Evolutionary conservation across 2,113 vertebrate species (phyloP).

Genomic region (Oxyura jamaicensis): DNA sequence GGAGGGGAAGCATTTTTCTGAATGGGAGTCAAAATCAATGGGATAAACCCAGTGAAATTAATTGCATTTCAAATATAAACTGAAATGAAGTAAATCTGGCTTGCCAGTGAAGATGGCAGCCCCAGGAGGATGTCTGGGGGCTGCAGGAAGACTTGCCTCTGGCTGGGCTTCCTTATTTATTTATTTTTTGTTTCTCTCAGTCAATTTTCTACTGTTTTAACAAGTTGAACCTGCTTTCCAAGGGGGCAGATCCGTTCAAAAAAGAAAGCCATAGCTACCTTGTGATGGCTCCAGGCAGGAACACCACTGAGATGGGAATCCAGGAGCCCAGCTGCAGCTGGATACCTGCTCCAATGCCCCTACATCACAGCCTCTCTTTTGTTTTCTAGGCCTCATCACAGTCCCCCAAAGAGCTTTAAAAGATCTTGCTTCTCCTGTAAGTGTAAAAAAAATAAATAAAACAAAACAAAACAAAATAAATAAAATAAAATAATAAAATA

Average conservation of each 20-base stretch:
- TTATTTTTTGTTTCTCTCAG: fast-evolving
- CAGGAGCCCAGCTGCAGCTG: background rate
- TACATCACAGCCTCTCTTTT: background rate
- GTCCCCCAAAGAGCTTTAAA: background rate
- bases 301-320: background rate
- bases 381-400: background rate
- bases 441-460: background rate
- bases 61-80: background rate
- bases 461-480: no score
- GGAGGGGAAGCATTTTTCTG: background rate
- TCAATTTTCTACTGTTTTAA: background rate
- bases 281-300: background rate
- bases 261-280: background rate
- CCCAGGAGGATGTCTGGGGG: background rate
- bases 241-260: background rate
- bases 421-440: background rate
- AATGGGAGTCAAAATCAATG: background rate
- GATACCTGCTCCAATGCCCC: fast-evolving
- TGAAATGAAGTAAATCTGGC: background rate
- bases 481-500: no score
- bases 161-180: background rate
- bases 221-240: background rate
- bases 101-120: background rate
- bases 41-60: background rate
- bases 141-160: background rate